Evolutionary conservation across 2,113 vertebrate species (phyloP).

Genomic region (Spheniscus mendiculus): DNA sequence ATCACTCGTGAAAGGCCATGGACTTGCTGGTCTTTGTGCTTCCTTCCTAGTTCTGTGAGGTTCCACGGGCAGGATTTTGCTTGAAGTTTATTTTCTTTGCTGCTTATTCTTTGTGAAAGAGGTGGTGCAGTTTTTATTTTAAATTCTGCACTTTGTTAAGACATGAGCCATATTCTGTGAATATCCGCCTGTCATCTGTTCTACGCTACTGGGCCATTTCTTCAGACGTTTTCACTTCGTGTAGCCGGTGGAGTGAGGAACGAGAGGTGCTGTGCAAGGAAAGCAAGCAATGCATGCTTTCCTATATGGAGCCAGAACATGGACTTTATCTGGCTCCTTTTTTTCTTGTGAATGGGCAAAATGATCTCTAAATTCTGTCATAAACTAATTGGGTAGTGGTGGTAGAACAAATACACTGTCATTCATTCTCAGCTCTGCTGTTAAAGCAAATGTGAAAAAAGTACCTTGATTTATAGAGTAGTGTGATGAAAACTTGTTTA

Average conservation of each 20-base stretch:
- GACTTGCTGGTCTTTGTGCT: not conserved
- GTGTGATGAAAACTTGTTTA: not conserved
- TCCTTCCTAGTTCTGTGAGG: not conserved
- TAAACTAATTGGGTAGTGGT: not conserved
- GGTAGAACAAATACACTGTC: not conserved
- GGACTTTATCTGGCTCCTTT: not conserved
- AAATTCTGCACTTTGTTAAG: not conserved
- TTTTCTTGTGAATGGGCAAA: not conserved
- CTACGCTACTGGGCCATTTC: not conserved
- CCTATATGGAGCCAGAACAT: not conserved
- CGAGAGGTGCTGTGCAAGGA: not conserved
- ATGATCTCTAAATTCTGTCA: not conserved
- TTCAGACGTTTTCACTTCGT: not conserved
- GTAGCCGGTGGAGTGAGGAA: not conserved
- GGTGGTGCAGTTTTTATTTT: not conserved
- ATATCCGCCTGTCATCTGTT: not conserved
- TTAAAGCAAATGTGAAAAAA: not conserved
- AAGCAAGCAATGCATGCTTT: not conserved
- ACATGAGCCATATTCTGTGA: not conserved
- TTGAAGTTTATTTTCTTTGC: not conserved
- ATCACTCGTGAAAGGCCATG: fast-evolving
- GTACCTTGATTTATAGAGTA: not conserved
- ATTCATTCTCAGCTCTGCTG: not conserved
- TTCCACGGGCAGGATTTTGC: not conserved
- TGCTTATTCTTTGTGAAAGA: not conserved